phyloP scores from a whole-genome alignment of 1,140 invertebrate genomes.

The Drosophila nannoptera region DNA sequence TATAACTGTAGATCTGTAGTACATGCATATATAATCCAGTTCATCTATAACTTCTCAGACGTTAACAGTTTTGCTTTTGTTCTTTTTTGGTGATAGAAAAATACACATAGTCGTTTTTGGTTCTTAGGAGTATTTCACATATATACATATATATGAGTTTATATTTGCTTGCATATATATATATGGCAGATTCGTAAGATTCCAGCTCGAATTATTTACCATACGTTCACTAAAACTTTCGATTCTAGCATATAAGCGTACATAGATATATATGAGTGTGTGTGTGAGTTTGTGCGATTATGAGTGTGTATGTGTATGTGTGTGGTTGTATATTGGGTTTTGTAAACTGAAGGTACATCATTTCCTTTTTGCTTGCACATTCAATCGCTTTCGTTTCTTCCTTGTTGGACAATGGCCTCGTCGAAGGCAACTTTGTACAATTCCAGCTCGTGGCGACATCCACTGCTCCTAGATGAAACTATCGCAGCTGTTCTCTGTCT shows the following conservation, averaged over 20 bases:
- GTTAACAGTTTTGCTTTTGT: not conserved
- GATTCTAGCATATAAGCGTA: slow-evolving; percentile 50
- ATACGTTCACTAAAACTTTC: slow-evolving; percentile 54
- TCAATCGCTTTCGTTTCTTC: slow-evolving; percentile 3
- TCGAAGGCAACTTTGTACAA: not conserved
- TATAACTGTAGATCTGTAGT: not conserved
- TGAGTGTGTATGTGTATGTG: slow-evolving; percentile 6
- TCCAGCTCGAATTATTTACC: slow-evolving; percentile 35
- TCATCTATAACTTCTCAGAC: not conserved
- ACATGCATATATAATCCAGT: slow-evolving; percentile 12
- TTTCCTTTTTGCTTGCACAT: slow-evolving; percentile 34
- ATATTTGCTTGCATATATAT: slow-evolving; percentile 10
- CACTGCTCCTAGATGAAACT: slow-evolving; percentile 56
- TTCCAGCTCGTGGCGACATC: not conserved
- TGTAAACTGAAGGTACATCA: slow-evolving; percentile 76
- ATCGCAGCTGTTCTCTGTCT: slow-evolving; percentile 76
- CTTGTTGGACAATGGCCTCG: not conserved
- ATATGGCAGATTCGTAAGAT: slow-evolving; percentile 67
- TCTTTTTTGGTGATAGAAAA: slow-evolving; percentile 13
- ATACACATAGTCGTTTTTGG: slow-evolving; percentile 8
- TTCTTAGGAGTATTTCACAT: slow-evolving; percentile 8
- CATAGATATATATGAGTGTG: not conserved
- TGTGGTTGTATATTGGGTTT: slow-evolving; percentile 41
- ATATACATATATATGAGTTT: slow-evolving; percentile 29
- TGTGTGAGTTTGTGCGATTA: not conserved